Conservation (phyloP, 1,140 invertebrate species). For the Maconellicoccus hirsutus region DNA sequence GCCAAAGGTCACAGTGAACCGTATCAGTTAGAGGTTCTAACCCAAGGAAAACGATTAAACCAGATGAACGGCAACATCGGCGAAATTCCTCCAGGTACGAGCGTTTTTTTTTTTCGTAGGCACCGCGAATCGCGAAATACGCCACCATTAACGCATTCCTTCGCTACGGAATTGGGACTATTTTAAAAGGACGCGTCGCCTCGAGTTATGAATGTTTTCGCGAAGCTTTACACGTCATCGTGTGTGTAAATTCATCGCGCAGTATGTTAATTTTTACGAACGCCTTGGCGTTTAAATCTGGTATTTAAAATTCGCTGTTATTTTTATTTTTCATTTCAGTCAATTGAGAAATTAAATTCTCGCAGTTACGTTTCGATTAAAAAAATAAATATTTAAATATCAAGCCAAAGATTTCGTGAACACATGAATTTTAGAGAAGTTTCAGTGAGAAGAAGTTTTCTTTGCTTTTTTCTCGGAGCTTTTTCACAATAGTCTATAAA, state of each 20-base stretch:
- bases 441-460: too few species aligned
- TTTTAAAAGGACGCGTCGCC: neutral
- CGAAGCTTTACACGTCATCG: neutral
- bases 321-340: too few species aligned
- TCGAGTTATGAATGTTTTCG: neutral
- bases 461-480: too few species aligned
- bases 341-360: too few species aligned
- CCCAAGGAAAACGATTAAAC: slow-evolving; percentile 64
- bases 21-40: slow-evolving; percentile 58
- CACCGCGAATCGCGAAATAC: neutral
- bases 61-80: slow-evolving; percentile 69
- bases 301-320: too few species aligned
- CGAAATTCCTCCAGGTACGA: slow-evolving; percentile 33
- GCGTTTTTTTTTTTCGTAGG: neutral
- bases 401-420: too few species aligned
- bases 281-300: too few species aligned
- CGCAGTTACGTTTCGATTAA: too few species aligned
- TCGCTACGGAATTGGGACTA: neutral
- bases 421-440: too few species aligned
- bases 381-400: too few species aligned
- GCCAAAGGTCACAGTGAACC: slow-evolving; percentile 74
- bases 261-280: slow-evolving; percentile 1
- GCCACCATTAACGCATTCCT: neutral
- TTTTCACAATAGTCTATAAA: too few species aligned
- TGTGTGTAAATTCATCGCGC: neutral